Evolutionary conservation across 1,140 invertebrate species (phyloP).

Genomic region (Drosophila kepulauana): DNA sequence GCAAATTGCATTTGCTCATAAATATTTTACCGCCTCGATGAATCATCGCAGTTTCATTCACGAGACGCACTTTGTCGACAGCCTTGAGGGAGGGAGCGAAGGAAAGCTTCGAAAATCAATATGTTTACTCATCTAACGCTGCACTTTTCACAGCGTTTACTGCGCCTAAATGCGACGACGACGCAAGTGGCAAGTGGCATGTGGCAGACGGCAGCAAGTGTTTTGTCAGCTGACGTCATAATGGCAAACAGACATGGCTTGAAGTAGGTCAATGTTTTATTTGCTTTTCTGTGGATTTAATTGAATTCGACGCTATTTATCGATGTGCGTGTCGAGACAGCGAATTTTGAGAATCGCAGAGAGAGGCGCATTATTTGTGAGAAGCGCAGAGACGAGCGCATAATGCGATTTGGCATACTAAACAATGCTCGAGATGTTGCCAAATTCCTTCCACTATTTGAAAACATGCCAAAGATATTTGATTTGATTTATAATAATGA

Average conservation of each 20-base stretch:
- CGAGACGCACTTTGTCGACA: slow-evolving; percentile 24
- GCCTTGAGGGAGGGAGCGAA: slow-evolving; percentile 20
- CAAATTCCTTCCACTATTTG: background rate
- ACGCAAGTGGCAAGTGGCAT: slow-evolving; percentile 1
- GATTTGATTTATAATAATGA: background rate
- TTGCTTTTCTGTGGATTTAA: slow-evolving; percentile 62
- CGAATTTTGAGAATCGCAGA: slow-evolving; percentile 5
- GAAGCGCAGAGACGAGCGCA: slow-evolving; percentile 8
- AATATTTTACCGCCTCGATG: slow-evolving; percentile 41
- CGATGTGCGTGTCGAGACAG: slow-evolving; percentile 18
- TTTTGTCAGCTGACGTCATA: slow-evolving; percentile 63
- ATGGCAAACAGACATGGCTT: slow-evolving; percentile 56
- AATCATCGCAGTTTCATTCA: slow-evolving; percentile 37
- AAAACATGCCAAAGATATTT: slow-evolving; percentile 1
- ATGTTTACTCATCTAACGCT: slow-evolving; percentile 48
- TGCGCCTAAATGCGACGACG: slow-evolving; percentile 1
- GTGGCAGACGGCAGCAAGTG: slow-evolving; percentile 10
- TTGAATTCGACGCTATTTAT: slow-evolving; percentile 61
- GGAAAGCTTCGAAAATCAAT: slow-evolving; percentile 62
- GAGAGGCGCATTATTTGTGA: background rate
- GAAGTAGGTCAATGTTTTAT: slow-evolving; percentile 74
- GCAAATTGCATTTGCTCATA: slow-evolving; percentile 46
- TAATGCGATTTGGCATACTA: background rate
- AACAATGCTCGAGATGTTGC: background rate
- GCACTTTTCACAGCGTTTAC: slow-evolving; percentile 55